Evolutionary conservation across 2,888 invertebrate genomes (phyloP).

Genomic region (Atherix ibis): DNA sequence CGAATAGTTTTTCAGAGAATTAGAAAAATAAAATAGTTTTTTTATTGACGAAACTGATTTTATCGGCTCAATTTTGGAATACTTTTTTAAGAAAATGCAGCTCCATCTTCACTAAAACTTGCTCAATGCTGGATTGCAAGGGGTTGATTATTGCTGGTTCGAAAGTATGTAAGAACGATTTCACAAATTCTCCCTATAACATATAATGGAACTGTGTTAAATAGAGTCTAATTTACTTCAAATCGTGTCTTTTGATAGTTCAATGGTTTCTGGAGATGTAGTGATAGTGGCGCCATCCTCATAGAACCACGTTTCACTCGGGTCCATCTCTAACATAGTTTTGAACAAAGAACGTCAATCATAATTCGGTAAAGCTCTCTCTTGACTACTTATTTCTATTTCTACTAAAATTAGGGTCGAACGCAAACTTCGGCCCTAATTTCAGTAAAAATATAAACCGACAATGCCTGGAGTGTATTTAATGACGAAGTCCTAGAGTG

Average conservation of each 20-base stretch:
- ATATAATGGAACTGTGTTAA: neutral
- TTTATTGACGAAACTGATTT: neutral
- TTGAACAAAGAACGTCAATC: neutral
- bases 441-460: neutral
- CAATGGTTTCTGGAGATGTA: neutral
- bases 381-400: no score
- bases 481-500: no score
- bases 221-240: neutral
- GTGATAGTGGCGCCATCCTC: neutral
- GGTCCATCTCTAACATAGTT: neutral
- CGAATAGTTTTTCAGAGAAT: neutral
- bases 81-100: neutral
- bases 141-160: neutral
- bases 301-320: neutral
- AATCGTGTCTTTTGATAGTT: neutral
- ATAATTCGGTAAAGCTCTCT: neutral
- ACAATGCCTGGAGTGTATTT: neutral
- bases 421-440: neutral
- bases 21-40: neutral
- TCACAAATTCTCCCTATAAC: neutral
- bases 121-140: neutral
- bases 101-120: neutral
- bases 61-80: neutral
- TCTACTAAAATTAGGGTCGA: no score
- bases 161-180: no score